Base-by-base conservation (phyloP, 1,140 invertebrate genomes). In the Macrocentrus cingulum region DNA sequence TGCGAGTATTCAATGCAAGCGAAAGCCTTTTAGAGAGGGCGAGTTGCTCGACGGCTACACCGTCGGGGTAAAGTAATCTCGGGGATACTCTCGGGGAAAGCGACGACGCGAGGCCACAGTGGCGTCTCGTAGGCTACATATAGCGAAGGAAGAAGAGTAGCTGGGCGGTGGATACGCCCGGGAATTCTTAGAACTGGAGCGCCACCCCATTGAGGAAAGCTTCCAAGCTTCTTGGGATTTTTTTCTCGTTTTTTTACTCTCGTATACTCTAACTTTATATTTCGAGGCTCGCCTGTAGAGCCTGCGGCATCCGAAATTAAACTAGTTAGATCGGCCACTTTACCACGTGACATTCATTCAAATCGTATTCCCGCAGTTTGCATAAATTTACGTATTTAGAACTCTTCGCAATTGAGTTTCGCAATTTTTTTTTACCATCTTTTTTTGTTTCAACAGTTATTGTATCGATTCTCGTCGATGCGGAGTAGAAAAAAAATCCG, bases 171-270 rank as follows among this genome's bases (percentile, higher is more conserved):
- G 25, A 13, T 34, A 34, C 18, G 55, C 46, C 55, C 34, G 55
- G 55, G 46, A 48, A 49, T 49, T 57, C 46, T 50, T 25, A 57
- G 13, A 57, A 57, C 55, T 57, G 42, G 45, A 41, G 34, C 55
- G 48, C 53, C 53, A 56, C 42, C 53, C 29, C 53, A 56, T 48
- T 48, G 45, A 48, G 22, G 11, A 23, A 25, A 32, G 49, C 49
- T 36, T 51, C 25, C 32, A 20, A 34, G n/a, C 32, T 37, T 15
- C 29, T 56, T 34, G 36, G 37, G 18, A 48, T 37, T 37, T 50
- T 32, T 49, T 56, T 34, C 37, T 56, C 18, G n/a, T n/a, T n/a
- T n/a, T 11, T 39, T 39, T 39, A 36, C 11, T 51, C 32, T 51
- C 18, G 23, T 37, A n/a, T 50, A 32, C 29, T 20, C 34, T 13